Conservation (phyloP, 2,113 vertebrate genomes). For the Elephas maximus region DNA sequence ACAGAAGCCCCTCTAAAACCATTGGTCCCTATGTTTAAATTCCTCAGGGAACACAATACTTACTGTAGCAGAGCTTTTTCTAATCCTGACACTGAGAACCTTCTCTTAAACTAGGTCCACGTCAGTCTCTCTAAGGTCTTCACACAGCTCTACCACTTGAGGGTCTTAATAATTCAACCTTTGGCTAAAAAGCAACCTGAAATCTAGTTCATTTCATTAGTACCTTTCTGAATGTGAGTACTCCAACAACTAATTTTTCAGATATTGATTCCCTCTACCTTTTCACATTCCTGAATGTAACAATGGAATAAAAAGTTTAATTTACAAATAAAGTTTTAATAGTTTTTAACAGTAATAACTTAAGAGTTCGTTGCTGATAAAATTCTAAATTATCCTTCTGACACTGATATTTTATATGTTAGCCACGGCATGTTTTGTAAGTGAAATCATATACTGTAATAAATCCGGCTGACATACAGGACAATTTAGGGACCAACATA, state of each 20-base stretch:
- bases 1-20: neutral
- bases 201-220: constrained; percentile 20
- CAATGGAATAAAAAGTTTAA: constrained; percentile 53
- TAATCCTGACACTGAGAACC: neutral
- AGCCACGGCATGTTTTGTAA: neutral
- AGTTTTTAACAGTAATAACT: constrained; percentile 9
- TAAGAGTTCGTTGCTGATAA: neutral
- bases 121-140: neutral
- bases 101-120: neutral
- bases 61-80: neutral
- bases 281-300: constrained; percentile 34
- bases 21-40: neutral
- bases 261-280: neutral
- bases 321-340: constrained; percentile 12
- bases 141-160: neutral
- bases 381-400: constrained; percentile 4
- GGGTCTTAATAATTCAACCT: neutral
- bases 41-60: neutral
- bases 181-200: constrained; percentile 21
- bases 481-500: neutral
- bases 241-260: neutral
- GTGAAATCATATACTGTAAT: neutral
- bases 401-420: neutral
- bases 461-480: neutral
- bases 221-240: constrained; percentile 36